These are phyloP conservation scores for Volucella inflata DNA, from an alignment of 2,888 invertebrate genomes.

Conservation along the genomic window DNA sequence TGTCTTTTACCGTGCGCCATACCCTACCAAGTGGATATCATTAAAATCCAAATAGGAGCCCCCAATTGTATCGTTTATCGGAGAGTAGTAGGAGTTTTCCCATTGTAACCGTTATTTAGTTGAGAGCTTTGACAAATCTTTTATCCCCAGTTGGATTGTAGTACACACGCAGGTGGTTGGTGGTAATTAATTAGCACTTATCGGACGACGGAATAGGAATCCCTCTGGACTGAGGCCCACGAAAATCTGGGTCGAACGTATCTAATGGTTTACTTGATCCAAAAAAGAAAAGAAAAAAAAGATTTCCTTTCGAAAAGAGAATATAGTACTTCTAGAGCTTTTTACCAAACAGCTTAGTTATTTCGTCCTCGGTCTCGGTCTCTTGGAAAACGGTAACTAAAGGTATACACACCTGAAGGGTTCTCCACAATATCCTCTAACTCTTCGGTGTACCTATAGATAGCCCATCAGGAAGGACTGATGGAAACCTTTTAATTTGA, in stretches of 20 bases:
- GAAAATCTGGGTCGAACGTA: conserved; percentile 55
- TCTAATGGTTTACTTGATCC: conserved; percentile 10
- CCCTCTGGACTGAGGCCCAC: conserved; percentile 38
- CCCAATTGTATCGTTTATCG: conserved; percentile 70
- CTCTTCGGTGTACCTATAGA: not conserved
- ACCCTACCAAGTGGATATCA: conserved; percentile 58
- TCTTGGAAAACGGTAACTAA: too few species aligned
- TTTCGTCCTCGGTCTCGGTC: too few species aligned
- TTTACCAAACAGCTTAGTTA: not conserved
- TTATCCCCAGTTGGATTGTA: conserved; percentile 23
- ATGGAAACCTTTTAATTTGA: conserved; percentile 69
- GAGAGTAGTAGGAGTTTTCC: conserved; percentile 16
- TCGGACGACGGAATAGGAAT: conserved; percentile 53
- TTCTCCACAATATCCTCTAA: conserved; percentile 8
- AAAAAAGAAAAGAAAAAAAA: too few species aligned
- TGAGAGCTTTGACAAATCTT: conserved; percentile 71
- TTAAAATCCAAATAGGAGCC: conserved; percentile 69
- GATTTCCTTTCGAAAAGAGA: too few species aligned
- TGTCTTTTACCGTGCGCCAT: conserved; percentile 54
- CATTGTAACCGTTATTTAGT: conserved; percentile 42
- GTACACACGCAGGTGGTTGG: conserved; percentile 52
- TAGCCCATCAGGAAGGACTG: conserved; percentile 14
- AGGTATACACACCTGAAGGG: too few species aligned
- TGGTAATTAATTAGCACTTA: conserved; percentile 70
- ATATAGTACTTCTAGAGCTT: too few species aligned